Evolutionary conservation across 2,113 vertebrate genomes (phyloP).

Genomic region (Sorex fumeus): DNA sequence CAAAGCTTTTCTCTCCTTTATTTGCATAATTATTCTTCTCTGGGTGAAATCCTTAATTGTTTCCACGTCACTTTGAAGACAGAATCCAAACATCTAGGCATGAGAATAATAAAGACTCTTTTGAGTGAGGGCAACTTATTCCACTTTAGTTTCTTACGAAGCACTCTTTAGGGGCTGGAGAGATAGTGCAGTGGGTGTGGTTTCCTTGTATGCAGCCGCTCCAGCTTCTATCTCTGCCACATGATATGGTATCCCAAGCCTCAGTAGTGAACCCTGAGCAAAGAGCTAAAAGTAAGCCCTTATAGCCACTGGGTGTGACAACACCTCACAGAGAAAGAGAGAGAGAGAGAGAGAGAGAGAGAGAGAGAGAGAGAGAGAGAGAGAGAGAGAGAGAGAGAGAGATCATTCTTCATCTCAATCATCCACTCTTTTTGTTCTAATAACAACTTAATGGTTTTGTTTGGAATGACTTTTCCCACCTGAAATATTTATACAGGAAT

Average conservation of each 20-base stretch:
- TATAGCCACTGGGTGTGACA: no score
- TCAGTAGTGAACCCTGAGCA: no score
- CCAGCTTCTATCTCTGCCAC: no score
- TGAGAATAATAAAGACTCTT: background rate
- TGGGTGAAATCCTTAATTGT: constrained; percentile 18
- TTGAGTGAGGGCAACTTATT: constrained; percentile 33
- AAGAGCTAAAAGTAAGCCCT: no score
- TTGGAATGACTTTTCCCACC: background rate
- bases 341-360: no score
- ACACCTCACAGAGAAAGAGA: no score
- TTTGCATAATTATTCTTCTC: constrained; percentile 22
- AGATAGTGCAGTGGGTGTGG: no score
- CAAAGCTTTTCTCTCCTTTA: background rate
- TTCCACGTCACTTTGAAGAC: constrained; percentile 31
- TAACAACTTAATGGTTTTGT: background rate
- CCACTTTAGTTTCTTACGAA: constrained; percentile 34
- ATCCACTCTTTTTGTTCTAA: constrained; percentile 16
- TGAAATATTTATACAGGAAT: background rate
- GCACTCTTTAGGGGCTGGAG: background rate
- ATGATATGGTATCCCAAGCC: no score
- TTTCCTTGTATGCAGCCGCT: no score
- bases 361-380: no score
- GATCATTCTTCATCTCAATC: background rate
- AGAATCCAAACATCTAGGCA: background rate
- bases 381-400: no score